These are phyloP conservation scores for Procavia capensis DNA, from an alignment of 2,113 vertebrate genomes.

Conservation along the genomic window DNA sequence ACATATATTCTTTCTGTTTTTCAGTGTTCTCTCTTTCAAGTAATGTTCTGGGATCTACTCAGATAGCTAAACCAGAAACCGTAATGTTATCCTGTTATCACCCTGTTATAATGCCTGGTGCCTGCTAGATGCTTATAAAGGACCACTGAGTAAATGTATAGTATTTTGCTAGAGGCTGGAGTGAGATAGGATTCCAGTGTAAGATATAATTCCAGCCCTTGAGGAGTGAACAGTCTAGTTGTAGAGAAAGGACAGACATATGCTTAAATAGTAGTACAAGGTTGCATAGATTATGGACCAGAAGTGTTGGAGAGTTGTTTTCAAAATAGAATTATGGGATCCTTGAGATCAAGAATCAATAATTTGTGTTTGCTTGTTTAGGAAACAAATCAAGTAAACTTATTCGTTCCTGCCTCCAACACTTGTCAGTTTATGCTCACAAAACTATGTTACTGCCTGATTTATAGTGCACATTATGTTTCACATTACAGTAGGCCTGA, in stretches of 20 bases:
- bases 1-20: not conserved
- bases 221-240: not conserved
- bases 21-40: not conserved
- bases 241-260: not conserved
- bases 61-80: not conserved
- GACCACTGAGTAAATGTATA: not conserved
- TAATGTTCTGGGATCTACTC: not conserved
- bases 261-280: not conserved
- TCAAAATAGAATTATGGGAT: not conserved
- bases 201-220: not conserved
- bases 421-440: not conserved
- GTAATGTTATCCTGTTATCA: not conserved
- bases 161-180: not conserved
- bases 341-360: not conserved
- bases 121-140: not conserved
- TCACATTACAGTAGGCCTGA: not conserved
- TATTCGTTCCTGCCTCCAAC: not conserved
- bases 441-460: not conserved
- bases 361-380: not conserved
- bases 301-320: slow-evolving; percentile 8
- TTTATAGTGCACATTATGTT: not conserved
- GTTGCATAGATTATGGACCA: not conserved
- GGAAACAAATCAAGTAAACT: not conserved
- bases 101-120: not conserved
- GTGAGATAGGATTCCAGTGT: not conserved